These are phyloP conservation scores for Metallyticus violacea DNA, from an alignment of 2,888 invertebrate genomes.

Conservation along the genomic window DNA sequence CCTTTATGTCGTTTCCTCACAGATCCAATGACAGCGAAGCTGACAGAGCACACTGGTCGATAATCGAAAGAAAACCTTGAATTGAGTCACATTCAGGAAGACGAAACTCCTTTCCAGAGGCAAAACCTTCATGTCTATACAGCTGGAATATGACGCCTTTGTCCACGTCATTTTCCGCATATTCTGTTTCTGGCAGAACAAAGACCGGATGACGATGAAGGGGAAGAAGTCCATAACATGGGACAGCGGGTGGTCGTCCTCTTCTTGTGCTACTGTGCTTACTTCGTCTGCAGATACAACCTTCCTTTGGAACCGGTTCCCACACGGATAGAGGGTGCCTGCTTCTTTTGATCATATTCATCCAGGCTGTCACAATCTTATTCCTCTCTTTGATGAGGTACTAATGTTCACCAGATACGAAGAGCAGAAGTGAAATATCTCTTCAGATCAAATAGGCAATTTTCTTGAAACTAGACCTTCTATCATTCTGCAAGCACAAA, in stretches of 20 bases:
- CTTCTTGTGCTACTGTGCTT: not conserved
- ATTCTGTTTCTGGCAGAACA: not conserved
- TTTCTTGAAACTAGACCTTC: no score
- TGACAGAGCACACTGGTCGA: not conserved
- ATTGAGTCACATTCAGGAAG: not conserved
- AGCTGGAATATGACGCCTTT: not conserved
- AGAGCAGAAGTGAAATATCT: no score
- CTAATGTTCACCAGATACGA: no score
- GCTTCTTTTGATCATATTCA: not conserved
- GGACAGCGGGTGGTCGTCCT: no score
- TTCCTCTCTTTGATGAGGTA: no score
- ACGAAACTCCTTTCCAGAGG: not conserved
- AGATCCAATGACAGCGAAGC: not conserved
- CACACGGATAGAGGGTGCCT: not conserved
- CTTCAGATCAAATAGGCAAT: no score
- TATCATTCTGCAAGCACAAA: no score
- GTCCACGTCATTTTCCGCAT: not conserved
- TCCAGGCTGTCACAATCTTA: no score
- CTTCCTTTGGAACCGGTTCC: not conserved
- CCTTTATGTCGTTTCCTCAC: not conserved
- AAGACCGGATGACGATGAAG: not conserved
- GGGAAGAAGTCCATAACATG: not conserved
- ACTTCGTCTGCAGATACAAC: not conserved
- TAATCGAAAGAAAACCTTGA: not conserved
- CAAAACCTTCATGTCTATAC: not conserved